Evolutionary conservation across 2,797 vertebrate genomes (phyloP), one percentile per base, ranked within the genome.

Genomic region (Cossypha dichroa): DNA sequence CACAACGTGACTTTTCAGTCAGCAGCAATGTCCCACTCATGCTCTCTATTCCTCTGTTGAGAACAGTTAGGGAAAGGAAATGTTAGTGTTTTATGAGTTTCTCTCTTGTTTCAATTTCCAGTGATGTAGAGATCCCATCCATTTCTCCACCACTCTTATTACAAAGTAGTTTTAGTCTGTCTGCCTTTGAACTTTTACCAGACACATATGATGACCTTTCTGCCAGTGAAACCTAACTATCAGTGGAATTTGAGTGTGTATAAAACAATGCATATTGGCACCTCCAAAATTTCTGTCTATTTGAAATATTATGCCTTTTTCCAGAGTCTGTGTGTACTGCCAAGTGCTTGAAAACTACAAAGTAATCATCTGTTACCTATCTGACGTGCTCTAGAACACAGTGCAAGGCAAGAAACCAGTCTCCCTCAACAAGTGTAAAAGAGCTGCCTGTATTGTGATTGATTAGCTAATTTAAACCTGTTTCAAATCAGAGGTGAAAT

Each of bases 301-400:
- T 66, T 76, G 45, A 75, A 79, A 54, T 45, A 48, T 26, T 25
- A 63, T 54, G 73, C 9, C 6, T 78, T 81, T 43, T 58, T 16
- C 14, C 26, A 23, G 13, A 73, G 38, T 52, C 59, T 49, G 45
- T 33, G n/a, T 62, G 4, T 52, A 54, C 16, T 43, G 20, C 22
- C n/a, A 74, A 74, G 17, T 26, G 28, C 48, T 90, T 81, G 34
- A 36, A 77, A 80, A 49, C 31, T 45, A 10, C 15, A 17, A 68
- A 46, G 11, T 23, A 67, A 36, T 48, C 3, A 21, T 36, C 34
- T 62, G 26, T 55, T 62, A 75, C 36, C 11, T 33, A 13, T 52
- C 28, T 60, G 38, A 33, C 1, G 0, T 28, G 21, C 9, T 43
- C 6, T 21, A 46, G 41, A 13, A 54, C 3, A 26, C 0, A 6